Percentiles rank a stretch among this genome's conserved stretches.
These are phyloP conservation scores for Tiliacea aurago DNA, from an alignment of 2,888 invertebrate species.

Conservation along the genomic window DNA sequence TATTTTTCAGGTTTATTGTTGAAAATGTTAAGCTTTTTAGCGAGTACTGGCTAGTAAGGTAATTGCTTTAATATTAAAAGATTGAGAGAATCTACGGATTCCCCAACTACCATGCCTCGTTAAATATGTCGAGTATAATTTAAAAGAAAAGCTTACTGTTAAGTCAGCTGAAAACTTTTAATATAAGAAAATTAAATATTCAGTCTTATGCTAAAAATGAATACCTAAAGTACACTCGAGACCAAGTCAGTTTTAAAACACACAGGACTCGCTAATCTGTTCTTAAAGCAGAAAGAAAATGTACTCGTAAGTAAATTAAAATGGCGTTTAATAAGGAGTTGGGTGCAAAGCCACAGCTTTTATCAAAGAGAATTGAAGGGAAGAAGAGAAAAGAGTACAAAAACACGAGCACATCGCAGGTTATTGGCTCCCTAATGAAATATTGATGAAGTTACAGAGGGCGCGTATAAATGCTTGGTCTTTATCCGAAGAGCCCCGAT, in stretches of 20 bases:
- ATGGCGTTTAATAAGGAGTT: constrained; percentile 49
- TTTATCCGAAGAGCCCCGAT: constrained; percentile 32
- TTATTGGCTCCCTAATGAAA: constrained; percentile 80
- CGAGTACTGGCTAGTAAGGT: not conserved
- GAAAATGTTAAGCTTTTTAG: constrained; percentile 22
- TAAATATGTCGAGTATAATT: not conserved
- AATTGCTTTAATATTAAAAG: constrained; percentile 14
- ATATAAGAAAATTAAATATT: constrained; percentile 16
- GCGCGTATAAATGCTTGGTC: constrained; percentile 50
- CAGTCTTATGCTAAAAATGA: constrained; percentile 24
- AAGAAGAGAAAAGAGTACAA: constrained; percentile 51
- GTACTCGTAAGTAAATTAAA: constrained; percentile 59
- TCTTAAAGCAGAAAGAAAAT: constrained; percentile 21
- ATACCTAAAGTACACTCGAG: constrained; percentile 14
- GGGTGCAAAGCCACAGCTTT: constrained; percentile 43
- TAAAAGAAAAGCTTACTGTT: constrained; percentile 30
- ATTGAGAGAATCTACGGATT: constrained; percentile 2
- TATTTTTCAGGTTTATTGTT: constrained; percentile 23
- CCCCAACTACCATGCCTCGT: constrained; percentile 5
- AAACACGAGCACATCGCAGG: constrained; percentile 64
- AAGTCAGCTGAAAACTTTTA: constrained; percentile 28
- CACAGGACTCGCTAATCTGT: constrained; percentile 33
- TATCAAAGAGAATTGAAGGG: constrained; percentile 55
- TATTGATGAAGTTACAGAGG: constrained; percentile 77
- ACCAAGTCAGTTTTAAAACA: constrained; percentile 35